These are phyloP conservation scores for Desmodus rotundus DNA, from an alignment of 2,113 vertebrate species.

Conservation along the genomic window DNA sequence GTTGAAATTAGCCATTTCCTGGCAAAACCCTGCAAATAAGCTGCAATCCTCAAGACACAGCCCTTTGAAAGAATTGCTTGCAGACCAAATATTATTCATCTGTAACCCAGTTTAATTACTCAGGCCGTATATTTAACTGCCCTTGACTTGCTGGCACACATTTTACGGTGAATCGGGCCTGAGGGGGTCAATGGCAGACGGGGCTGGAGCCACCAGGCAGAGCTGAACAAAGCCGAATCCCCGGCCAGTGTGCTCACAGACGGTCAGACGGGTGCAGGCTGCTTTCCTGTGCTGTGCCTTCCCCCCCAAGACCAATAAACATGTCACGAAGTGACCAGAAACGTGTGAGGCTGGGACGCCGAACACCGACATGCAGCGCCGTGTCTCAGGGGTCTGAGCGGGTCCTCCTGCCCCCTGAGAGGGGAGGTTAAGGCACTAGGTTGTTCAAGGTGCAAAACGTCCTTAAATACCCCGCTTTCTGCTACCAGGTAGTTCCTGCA, in stretches of 20 bases:
- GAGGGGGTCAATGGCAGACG: constrained; percentile 59
- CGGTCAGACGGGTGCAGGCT: constrained; percentile 26
- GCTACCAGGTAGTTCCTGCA: neutral
- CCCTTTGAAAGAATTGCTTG: constrained; percentile 75
- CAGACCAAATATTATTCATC: constrained; percentile 76
- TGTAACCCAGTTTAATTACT: constrained; percentile 74
- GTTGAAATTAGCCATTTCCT: constrained; percentile 83
- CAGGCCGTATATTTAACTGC: constrained; percentile 72
- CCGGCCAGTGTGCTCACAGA: constrained; percentile 35
- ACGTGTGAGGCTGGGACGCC: constrained; percentile 69
- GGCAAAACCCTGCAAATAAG: constrained; percentile 74
- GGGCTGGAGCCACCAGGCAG: constrained; percentile 6
- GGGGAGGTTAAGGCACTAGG: constrained; percentile 53
- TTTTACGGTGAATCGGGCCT: constrained; percentile 66
- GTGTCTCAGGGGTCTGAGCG: neutral
- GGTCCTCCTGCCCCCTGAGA: constrained; percentile 48
- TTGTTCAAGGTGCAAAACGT: neutral
- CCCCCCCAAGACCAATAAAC: constrained; percentile 73
- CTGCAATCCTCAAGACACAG: constrained; percentile 75
- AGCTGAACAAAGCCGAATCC: constrained; percentile 35
- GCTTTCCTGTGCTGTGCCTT: constrained; percentile 62
- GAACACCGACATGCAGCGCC: constrained; percentile 49
- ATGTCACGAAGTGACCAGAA: constrained; percentile 67
- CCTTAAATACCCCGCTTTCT: neutral
- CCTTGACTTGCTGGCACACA: constrained; percentile 44